Percentiles rank a stretch among this genome's conserved stretches.
Evolutionary conservation across 1,140 invertebrate species (phyloP).

Genomic region (Cephus cinctus): DNA sequence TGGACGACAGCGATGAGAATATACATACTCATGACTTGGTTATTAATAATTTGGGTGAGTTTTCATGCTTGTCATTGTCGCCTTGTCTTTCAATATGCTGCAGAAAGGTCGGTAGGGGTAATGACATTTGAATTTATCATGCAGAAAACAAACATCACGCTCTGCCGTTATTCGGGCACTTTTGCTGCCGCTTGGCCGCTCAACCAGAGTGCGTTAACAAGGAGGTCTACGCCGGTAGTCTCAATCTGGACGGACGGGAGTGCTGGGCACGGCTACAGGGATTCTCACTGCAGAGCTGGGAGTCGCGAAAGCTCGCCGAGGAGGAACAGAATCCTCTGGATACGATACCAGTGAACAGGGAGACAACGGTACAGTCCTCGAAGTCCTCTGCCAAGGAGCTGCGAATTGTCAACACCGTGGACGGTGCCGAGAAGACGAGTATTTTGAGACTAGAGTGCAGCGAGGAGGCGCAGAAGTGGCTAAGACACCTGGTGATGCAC

Average conservation of each 20-base stretch:
- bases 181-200: slow-evolving; percentile 71
- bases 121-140: slow-evolving; percentile 14
- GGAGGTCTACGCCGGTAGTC: slow-evolving; percentile 57
- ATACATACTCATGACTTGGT: slow-evolving; percentile 58
- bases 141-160: slow-evolving; percentile 58
- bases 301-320: slow-evolving; percentile 49
- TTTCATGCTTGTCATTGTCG: not conserved
- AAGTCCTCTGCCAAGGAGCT: slow-evolving; percentile 47
- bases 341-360: slow-evolving; percentile 43
- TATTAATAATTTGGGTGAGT: slow-evolving; percentile 54
- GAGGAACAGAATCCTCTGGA: slow-evolving; percentile 39
- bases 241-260: slow-evolving; percentile 53
- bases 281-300: slow-evolving; percentile 46
- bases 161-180: slow-evolving; percentile 72
- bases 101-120: not conserved
- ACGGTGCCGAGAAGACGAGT: slow-evolving; percentile 41
- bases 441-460: slow-evolving; percentile 43
- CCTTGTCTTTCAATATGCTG: too few species aligned
- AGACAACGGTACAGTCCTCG: slow-evolving; percentile 44
- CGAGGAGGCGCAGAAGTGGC: slow-evolving; percentile 55
- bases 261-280: slow-evolving; percentile 44
- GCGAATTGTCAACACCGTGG: slow-evolving; percentile 45
- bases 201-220: slow-evolving; percentile 64
- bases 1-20: slow-evolving; percentile 63
- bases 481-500: slow-evolving; percentile 50